Evolutionary conservation across 2,888 invertebrate species (phyloP), one percentile per base, ranked within the genome.

Genomic region (Ceratothoa steindachneri): DNA sequence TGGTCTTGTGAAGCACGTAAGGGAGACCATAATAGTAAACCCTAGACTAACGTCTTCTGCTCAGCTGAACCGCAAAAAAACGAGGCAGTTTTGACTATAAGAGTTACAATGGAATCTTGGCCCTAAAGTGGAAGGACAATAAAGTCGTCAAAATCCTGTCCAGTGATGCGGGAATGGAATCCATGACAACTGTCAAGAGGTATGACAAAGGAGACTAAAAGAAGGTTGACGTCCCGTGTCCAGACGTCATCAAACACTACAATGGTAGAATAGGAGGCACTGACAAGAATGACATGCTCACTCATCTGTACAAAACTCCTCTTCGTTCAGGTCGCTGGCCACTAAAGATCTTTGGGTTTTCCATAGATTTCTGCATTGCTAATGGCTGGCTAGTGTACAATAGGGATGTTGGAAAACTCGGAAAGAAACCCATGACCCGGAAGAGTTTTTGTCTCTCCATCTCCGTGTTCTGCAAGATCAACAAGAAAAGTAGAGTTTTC

Each of bases 121-220:
- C 60, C 19, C 60, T 60, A n/a, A 60, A 60, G 60, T 60, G 60
- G 60, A 60, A 60, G n/a, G 60, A 60, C 60, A 60, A 60, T 24
- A 60, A 60, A n/a, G 60, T 60, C 4, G 60, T 60, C 60, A 60
- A 60, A 19, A 60, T 60, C 7, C 7, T 60, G 60, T 9, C 60
- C n/a, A n/a, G 7, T 60, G 60, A 60, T 60, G 60, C 60, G 24
- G 60, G 60, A 60, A 24, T 60, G n/a, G 60, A 60, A 60, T 5
- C 60, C 4, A 9, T 60, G n/a, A 60, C 5, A 60, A 9, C 7
- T 60, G 60, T 60, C 60, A 60, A 60, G 60, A 4, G 60, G 60
- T n/a, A 60, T 60, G 60, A 60, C 7, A 60, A n/a, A 60, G n/a
- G 24, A 9, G 60, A 19, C 60, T 5, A 60, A 4, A 24, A 60